Evolutionary conservation across 2,113 vertebrate species (phyloP), one percentile per base, ranked within the genome.

Genomic region (Leucoraja erinaceus): DNA sequence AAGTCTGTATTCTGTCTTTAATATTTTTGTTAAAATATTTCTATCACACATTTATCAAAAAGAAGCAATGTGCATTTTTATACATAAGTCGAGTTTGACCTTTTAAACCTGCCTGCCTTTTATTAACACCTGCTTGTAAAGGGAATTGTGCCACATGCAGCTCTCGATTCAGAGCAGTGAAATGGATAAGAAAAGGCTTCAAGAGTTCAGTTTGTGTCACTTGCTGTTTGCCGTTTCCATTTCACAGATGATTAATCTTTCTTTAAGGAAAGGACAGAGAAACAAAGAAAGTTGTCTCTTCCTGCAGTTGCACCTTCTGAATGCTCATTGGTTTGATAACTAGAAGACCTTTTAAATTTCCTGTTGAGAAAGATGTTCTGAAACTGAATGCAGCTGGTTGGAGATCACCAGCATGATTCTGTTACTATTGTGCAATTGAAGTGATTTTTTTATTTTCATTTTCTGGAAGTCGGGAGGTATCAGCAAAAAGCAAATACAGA

Each of bases 171-270:
- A 96, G 95, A 94, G 95, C 96, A 95, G 96, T 96, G 97, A 97
- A 98, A 98, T 98, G 98, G 98, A 99, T 99, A 98, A 98, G 98
- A 97, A 96, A 98, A 97, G 97, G 96, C 98, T 98, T 98, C 97
- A 98, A 97, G 97, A 97, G 98, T 98, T 99, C 98, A 99, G 97
- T 97, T 98, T 98, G 97, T 99, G 98, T 99, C 98, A 98, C 97
- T 97, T 97, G 97, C 97, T 98, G 98, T 98, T 98, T 98, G 98
- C 98, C 98, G 98, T 99, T 99, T 99, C 98, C 98, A 99, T 99
- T 99, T 99, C 99, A 99, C 99, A 99, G 98, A 99, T 98, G 99
- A 99, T 99, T 99, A 99, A 99, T 99, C 98, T 98, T 98, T 99
- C 97, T 98, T 98, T 98, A 97, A 98, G 98, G 98, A 98, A 97